These are phyloP conservation scores for Brachionichthys hirsutus DNA, from an alignment of 2,113 vertebrate genomes.

Conservation along the genomic window DNA sequence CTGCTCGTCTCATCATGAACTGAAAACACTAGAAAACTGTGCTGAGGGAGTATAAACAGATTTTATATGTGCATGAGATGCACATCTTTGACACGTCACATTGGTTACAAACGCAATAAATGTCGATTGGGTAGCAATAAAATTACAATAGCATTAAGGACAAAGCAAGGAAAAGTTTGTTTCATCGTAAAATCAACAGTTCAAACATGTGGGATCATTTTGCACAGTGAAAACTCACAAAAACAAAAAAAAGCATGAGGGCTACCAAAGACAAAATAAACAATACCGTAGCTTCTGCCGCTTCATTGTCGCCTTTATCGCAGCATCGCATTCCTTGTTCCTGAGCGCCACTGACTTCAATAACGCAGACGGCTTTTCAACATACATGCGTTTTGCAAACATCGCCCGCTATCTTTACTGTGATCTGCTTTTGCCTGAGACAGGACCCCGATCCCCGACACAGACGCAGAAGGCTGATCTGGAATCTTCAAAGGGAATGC, in stretches of 20 bases:
- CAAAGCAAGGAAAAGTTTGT: constrained; percentile 19
- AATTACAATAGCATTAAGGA: constrained; percentile 18
- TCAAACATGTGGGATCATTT: constrained; percentile 19
- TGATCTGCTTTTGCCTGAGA: constrained; percentile 51
- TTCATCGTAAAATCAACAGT: constrained; percentile 33
- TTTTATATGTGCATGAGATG: constrained; percentile 34
- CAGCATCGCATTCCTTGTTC: constrained; percentile 53
- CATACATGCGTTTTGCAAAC: constrained; percentile 45
- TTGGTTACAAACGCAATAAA: constrained; percentile 44
- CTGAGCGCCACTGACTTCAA: constrained; percentile 43
- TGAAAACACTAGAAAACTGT: constrained; percentile 17
- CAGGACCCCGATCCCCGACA: constrained; percentile 31
- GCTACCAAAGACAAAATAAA: constrained; percentile 56
- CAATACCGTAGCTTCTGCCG: constrained; percentile 26
- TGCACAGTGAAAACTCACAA: constrained; percentile 1
- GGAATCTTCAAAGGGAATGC: constrained; percentile 60
- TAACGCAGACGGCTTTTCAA: constrained; percentile 28
- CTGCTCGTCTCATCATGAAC: constrained; percentile 5
- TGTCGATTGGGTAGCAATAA: constrained; percentile 22
- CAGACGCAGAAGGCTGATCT: constrained; percentile 29
- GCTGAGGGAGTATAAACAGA: constrained; percentile 36
- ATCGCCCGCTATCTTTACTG: constrained; percentile 40
- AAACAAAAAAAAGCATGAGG: constrained; percentile 20
- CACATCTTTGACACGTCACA: constrained; percentile 6
- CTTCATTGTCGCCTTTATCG: constrained; percentile 62